Percentiles rank a stretch among this genome's conserved stretches.
Evolutionary conservation across 1,140 invertebrate genomes (phyloP).

Genomic region (Drosophila sp.): DNA sequence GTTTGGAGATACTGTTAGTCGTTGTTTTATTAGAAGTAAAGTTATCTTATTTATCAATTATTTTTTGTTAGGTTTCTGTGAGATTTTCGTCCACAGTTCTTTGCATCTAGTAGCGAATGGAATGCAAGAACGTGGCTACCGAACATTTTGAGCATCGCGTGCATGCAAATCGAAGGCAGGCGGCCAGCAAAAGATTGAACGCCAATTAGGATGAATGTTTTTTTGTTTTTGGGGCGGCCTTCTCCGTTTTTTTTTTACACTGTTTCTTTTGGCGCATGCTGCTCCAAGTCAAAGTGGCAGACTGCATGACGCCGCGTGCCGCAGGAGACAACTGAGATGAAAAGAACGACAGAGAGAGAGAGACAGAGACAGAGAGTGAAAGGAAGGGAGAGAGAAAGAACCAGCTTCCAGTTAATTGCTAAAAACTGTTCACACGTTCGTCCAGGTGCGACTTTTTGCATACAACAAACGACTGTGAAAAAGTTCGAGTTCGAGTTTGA

Average conservation of each 20-base stretch:
- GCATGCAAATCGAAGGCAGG: slow-evolving; percentile 73
- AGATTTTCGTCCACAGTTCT: neutral
- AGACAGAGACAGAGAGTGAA: slow-evolving; percentile 9
- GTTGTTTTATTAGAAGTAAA: neutral
- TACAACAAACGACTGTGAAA: slow-evolving; percentile 39
- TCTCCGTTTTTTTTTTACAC: slow-evolving; percentile 23
- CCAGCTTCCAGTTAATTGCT: slow-evolving; percentile 70
- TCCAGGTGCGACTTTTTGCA: slow-evolving; percentile 72
- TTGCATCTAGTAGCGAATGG: slow-evolving; percentile 17
- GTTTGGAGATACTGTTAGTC: too few relatives aligned
- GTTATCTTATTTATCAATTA: neutral
- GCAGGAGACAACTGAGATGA: slow-evolving; percentile 16
- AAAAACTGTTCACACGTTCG: slow-evolving; percentile 79
- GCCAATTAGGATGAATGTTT: slow-evolving; percentile 80
- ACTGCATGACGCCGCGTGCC: slow-evolving; percentile 76
- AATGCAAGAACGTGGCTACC: slow-evolving; percentile 52
- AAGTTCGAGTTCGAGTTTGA: neutral
- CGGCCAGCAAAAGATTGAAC: slow-evolving; percentile 66
- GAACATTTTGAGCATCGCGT: slow-evolving; percentile 57
- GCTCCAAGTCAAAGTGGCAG: slow-evolving; percentile 51
- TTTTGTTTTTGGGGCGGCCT: slow-evolving; percentile 38
- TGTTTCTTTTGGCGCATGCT: slow-evolving; percentile 31
- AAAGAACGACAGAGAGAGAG: slow-evolving; percentile 6
- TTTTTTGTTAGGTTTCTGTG: neutral
- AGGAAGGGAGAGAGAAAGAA: slow-evolving; percentile 5